Base-by-base conservation (phyloP, 1,140 invertebrate species). In the Brachionus angularis region DNA sequence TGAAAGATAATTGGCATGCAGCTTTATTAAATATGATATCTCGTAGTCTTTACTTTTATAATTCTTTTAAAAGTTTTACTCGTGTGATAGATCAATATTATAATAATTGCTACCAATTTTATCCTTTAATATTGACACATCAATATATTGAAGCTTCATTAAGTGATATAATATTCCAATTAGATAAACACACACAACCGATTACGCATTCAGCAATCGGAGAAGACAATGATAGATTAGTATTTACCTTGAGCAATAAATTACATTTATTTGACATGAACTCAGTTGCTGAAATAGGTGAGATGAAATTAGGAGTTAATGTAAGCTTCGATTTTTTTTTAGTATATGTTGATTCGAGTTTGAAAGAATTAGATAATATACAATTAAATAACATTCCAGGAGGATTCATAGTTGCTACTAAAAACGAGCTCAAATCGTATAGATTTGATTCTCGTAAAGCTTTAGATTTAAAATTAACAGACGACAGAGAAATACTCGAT, bases 11-110 rank as follows among this genome's bases (percentile, higher is more conserved):
- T 55, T 34, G 34, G 2, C 18, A 71, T 2, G 8, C 25, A 31
- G 12, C 78, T 49, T 73, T 76, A 2, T 72, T 75, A n/a, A 77
- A 79, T 73, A 69, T 81, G 49, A 71, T 75, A 0, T 77, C 77
- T 0, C 77, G 76, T 61, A 74, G 78, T 7, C 55, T 81, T 5
- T 76, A 76, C 3, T 80, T 79, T 71, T 79, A 78, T 53, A 47
- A 73, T 21, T 74, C 70, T 18, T 74, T 78, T 71, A 64, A 73
- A 25, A 75, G 78, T 53, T 77, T 80, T 12, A 74, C 77, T 5
- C 73, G 73, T 12, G 74, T 81, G 3, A 75, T 81, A 18, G 72
- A 76, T 7, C 76, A 78, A 55, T 77, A 77, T 72, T 78, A 80
- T 62, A 76, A 72, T 1, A 72, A 73, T 7, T 79, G 78, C 5